Evolutionary conservation across 2,113 vertebrate genomes (phyloP), one percentile per base, ranked within the genome.

Genomic region (Semnornis frantzii): DNA sequence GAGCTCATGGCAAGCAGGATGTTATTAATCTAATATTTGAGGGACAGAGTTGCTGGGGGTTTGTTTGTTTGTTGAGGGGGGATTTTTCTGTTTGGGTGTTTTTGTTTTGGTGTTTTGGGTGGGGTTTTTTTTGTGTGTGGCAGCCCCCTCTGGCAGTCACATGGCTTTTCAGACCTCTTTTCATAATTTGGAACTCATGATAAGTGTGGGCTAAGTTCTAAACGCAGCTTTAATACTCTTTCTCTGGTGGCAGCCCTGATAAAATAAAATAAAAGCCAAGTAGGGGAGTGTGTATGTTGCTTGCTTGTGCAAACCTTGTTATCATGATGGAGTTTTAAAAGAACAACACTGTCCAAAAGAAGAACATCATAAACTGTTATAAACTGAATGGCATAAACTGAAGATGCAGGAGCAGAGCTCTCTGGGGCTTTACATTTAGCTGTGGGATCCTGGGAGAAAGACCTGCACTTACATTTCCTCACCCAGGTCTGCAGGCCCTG

Each of bases 251-350:
- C 19, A 57, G 5, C 9, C 16, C 12, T 31, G 21, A 39, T 39
- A 44, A 72, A 85, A 88, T 21, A 21, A 62, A 10, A 6, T 9
- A 39, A 39, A 39, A 19, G 23, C 57, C 21, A 82, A 73, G 8
- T 48, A 62, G 46, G 39, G 11, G 1, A 1, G 0, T 0, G 2
- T 2, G 15, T 44, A 20, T 57, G 78, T 37, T 84, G 15, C 34
- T 70, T 48, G 3, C 33, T 48, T n/a, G 21, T 1, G 0, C 39
- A n/a, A 9, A 52, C 3, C 1, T 11, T 5, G 33, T 83, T 72
- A 57, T 62, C 8, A 16, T 4, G 8, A 5, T 30, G 14, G 15
- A 30, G 9, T 71, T 92, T 92, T 48, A 71, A 68, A 33, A 52
- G 39, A 48, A 25, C 20, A 57, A 2, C 39, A 18, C 20, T 50